phyloP scores from a whole-genome alignment of 2,113 vertebrate species.

The Hemiscyllium ocellatum region DNA sequence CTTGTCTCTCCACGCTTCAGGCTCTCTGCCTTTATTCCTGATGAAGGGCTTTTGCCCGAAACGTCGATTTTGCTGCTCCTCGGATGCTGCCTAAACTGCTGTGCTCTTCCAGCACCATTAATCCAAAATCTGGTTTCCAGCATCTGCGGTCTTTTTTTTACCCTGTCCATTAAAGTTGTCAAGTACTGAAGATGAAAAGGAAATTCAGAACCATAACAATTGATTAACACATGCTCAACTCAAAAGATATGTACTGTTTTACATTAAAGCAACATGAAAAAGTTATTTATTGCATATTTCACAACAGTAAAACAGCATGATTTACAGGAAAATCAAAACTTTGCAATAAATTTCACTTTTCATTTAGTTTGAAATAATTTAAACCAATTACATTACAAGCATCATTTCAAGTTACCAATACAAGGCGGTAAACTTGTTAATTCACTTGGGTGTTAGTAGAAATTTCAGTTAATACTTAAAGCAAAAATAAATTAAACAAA shows the following conservation, averaged over 20 bases:
- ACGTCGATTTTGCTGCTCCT: no score
- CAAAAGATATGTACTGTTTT: neutral
- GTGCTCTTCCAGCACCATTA: no score
- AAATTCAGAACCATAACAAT: neutral
- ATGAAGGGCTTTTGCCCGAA: no score
- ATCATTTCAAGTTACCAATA: neutral
- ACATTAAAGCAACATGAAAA: neutral
- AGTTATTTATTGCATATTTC: neutral
- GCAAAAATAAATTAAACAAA: slow-evolving; percentile 5
- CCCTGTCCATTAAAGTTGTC: neutral
- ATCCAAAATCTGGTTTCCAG: no score
- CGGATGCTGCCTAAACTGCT: no score
- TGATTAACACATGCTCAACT: neutral
- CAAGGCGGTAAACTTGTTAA: neutral
- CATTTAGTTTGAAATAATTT: neutral
- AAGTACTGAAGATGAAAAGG: neutral
- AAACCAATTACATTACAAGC: neutral
- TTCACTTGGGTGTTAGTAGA: neutral
- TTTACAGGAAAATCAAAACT: slow-evolving; percentile 5
- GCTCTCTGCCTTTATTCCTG: no score
- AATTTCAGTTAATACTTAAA: neutral
- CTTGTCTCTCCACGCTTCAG: no score
- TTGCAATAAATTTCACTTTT: neutral
- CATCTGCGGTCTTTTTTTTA: no score
- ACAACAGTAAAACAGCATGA: neutral